phyloP scores from a whole-genome alignment of 2,113 vertebrate genomes.

The Eretmochelys imbricata region DNA sequence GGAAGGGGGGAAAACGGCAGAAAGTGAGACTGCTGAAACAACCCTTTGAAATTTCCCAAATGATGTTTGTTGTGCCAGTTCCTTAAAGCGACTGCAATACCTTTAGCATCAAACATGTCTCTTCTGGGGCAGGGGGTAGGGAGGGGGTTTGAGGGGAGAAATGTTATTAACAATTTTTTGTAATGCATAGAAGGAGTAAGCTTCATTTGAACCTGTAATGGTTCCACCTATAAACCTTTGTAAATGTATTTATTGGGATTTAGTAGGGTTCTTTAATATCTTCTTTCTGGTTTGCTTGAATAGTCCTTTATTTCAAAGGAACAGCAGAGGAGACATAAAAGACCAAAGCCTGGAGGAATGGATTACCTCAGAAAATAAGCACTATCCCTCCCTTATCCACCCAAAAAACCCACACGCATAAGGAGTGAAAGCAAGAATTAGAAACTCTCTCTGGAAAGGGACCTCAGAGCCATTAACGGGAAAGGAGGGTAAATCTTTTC shows the following conservation, averaged over 20 bases:
- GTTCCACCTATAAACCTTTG: slow-evolving; percentile 56
- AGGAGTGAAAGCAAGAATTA: slow-evolving; percentile 27
- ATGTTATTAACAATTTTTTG: slow-evolving; percentile 66
- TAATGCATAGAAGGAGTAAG: slow-evolving; percentile 64
- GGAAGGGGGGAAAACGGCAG: slow-evolving; percentile 54
- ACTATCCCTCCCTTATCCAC: neutral
- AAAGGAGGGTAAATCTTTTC: neutral
- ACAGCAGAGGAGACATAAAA: neutral
- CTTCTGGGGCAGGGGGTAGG: neutral
- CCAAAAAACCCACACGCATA: neutral
- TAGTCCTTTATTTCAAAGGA: slow-evolving; percentile 67
- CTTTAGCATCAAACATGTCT: slow-evolving; percentile 76
- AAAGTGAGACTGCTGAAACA: slow-evolving; percentile 80
- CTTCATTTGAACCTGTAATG: slow-evolving; percentile 73
- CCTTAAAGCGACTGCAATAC: slow-evolving; percentile 78
- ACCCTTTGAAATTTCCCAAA: slow-evolving; percentile 82
- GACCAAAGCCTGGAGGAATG: slow-evolving; percentile 15
- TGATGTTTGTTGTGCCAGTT: slow-evolving; percentile 78
- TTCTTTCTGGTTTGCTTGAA: slow-evolving; percentile 20
- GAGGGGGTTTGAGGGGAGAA: neutral
- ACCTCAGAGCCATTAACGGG: neutral
- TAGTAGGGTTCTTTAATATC: slow-evolving; percentile 65
- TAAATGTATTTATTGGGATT: slow-evolving; percentile 62
- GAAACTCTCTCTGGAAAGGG: neutral
- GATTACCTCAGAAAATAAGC: slow-evolving; percentile 15